Conservation (phyloP, 2,113 vertebrate genomes). For the Strigops habroptila region DNA sequence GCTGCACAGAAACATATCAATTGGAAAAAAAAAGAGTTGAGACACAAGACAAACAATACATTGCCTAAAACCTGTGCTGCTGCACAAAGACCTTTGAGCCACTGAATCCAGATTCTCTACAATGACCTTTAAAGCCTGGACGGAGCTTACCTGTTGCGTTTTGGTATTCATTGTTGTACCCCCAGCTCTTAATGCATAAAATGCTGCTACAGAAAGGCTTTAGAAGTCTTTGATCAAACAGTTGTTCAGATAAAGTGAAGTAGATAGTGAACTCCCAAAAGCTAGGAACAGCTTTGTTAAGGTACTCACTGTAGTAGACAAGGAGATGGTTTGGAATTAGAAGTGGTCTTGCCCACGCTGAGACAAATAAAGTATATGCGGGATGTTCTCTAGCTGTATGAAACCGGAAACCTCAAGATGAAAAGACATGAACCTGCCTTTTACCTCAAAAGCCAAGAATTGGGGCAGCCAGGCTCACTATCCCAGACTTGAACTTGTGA, state of each 20-base stretch:
- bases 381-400: not conserved
- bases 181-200: not conserved
- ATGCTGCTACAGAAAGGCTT: not conserved
- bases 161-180: not conserved
- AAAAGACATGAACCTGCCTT: not conserved
- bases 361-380: not conserved
- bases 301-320: not conserved
- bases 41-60: not conserved
- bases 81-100: not conserved
- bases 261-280: not conserved
- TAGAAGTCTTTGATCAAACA: not conserved
- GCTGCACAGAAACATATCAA: not conserved
- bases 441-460: not conserved
- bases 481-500: not conserved
- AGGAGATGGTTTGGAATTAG: not conserved
- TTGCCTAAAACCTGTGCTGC: not conserved
- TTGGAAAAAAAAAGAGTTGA: not conserved
- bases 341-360: not conserved
- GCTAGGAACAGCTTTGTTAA: not conserved
- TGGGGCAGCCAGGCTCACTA: not conserved
- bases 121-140: not conserved
- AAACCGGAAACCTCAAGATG: conserved; percentile 16
- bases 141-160: not conserved
- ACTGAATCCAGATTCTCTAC: not conserved
- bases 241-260: not conserved